Base-by-base conservation (phyloP, 2,888 invertebrate genomes). In the Malthinus flaveolus region DNA sequence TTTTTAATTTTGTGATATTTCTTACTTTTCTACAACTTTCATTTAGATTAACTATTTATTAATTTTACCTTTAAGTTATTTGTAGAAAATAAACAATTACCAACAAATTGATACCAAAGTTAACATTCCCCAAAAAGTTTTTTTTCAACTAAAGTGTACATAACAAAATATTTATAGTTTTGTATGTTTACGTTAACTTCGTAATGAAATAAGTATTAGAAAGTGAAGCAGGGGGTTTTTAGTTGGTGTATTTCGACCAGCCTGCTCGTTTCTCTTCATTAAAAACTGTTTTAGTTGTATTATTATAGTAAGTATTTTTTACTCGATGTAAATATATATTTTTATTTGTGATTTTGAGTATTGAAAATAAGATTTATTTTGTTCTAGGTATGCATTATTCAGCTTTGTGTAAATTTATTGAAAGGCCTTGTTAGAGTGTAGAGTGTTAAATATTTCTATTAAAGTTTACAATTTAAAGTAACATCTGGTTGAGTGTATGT, bases 51-150 rank as follows among this genome's bases (percentile, higher is more conserved):
- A 52, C 58, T 58, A 59, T 59, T 59, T 59, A 59, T 59, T 59
- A 51, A 56, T 56, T 50, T 56, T 56, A 56, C n/a, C 10, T 56
- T n/a, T 59, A 59, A 59, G 59, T 56, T 49, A 33, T 33, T 50
- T 59, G 23, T 23, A 23, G 23, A 23, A 23, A 23, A 53, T 53
- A 50, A 57, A 61, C 61, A 67, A 75, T 76, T 77, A 78, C 76
- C 76, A 78, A 76, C 76, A 75, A 77, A 76, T 75, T 78, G 77
- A 86, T 86, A 85, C 86, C 86, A 87, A 87, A 87, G 86, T 85
- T 85, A 85, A 86, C 86, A 87, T 86, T 87, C 86, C 86, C 85
- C 83, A 84, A 78, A 79, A 76, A 77, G 67, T 71, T 73, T 72
- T 71, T 72, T 74, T 75, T 74, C 66, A 64, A 63, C 75, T 71